Conservation (phyloP, 2,797 vertebrate genomes). For the Siniperca scherzeri region DNA sequence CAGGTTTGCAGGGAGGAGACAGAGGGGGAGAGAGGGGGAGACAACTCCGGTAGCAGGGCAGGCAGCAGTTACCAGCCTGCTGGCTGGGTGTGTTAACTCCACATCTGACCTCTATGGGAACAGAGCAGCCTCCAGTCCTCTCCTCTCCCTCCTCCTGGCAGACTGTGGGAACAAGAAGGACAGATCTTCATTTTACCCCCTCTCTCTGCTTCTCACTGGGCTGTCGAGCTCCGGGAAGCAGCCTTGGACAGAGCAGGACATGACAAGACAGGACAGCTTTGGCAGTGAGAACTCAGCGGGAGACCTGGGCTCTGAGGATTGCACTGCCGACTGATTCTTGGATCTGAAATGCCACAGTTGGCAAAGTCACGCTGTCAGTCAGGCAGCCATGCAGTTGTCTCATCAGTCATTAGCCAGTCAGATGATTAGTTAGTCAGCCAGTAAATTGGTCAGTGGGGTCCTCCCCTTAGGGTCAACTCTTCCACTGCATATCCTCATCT, state of each 20-base stretch:
- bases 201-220: conserved; percentile 20
- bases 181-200: conserved; percentile 41
- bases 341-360: conserved; percentile 73
- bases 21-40: conserved; percentile 51
- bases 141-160: conserved; percentile 60
- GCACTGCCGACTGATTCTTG: conserved; percentile 50
- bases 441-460: conserved; percentile 51
- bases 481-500: conserved; percentile 73
- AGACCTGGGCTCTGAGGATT: conserved; percentile 63
- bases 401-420: conserved; percentile 59
- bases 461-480: conserved; percentile 56
- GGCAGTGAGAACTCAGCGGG: conserved; percentile 42
- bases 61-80: conserved; percentile 72
- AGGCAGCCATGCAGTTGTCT: conserved; percentile 47
- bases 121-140: conserved; percentile 67
- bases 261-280: conserved; percentile 56
- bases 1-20: conserved; percentile 75
- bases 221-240: conserved; percentile 44
- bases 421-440: conserved; percentile 57
- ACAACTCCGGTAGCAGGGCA: conserved; percentile 69
- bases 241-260: conserved; percentile 56
- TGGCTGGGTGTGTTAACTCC: conserved; percentile 78
- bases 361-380: conserved; percentile 37
- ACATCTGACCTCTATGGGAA: conserved; percentile 83
- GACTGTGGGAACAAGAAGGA: conserved; percentile 69